A percentile compares a stretch with the other conserved stretches of the same genome.
Conservation (phyloP, 2,113 vertebrate genomes). For the Macheiramphus alcinus region DNA sequence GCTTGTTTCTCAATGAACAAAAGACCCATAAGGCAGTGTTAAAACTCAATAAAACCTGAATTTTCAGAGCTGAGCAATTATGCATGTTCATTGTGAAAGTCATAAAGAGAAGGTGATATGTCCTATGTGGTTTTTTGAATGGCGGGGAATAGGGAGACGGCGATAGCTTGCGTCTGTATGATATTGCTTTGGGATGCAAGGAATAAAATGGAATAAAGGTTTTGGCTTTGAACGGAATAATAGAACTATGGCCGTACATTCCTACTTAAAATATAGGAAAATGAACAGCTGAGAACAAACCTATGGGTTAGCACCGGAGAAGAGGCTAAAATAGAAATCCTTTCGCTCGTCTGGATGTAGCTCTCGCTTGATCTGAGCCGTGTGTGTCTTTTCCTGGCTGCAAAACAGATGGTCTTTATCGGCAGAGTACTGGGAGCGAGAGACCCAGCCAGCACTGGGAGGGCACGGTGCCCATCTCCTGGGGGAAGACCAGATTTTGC, state of each 20-base stretch:
- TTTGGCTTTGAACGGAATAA: not conserved
- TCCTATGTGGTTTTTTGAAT: not conserved
- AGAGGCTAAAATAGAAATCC: not conserved
- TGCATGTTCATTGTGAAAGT: not conserved
- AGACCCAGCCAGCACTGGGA: not conserved
- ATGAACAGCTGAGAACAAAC: not conserved
- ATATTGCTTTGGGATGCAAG: not conserved
- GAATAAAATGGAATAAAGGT: not conserved
- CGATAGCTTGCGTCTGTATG: rapidly evolving
- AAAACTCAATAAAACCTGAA: not conserved
- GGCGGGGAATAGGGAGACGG: not conserved
- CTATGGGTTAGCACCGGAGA: not conserved
- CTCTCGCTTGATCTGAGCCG: not conserved
- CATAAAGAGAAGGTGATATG: not conserved
- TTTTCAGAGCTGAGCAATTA: not conserved
- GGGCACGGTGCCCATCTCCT: not conserved
- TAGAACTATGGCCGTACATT: rapidly evolving
- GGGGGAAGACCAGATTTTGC: not conserved
- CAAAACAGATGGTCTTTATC: not conserved
- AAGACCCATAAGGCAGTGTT: not conserved
- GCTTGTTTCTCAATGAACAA: not conserved
- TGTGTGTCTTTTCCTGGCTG: not conserved
- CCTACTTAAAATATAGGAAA: not conserved
- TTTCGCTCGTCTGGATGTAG: not conserved
- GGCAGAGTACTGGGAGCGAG: not conserved